Evolutionary conservation across 2,888 invertebrate genomes (phyloP).

Genomic region (Oeneis ivallda): DNA sequence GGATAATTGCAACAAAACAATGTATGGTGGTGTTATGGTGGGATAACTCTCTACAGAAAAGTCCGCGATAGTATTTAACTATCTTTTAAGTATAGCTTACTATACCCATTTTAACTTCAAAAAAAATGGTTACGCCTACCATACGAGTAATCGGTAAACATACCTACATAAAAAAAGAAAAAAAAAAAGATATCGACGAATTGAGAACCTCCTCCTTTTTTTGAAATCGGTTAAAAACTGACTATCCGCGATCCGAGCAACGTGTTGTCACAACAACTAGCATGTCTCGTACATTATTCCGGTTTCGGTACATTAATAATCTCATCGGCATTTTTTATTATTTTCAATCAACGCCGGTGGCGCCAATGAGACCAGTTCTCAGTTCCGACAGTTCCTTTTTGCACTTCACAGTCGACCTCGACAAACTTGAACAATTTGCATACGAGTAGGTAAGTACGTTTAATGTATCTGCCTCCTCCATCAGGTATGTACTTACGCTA

Average conservation of each 20-base stretch:
- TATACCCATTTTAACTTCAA: no score
- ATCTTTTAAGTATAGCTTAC: no score
- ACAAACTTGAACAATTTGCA: constrained; percentile 9
- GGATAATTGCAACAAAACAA: no score
- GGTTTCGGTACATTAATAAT: constrained; percentile 58
- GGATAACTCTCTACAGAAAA: no score
- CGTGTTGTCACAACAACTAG: constrained; percentile 58
- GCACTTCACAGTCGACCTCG: constrained; percentile 9
- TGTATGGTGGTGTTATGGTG: no score
- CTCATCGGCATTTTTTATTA: constrained; percentile 49
- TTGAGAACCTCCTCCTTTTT: no score
- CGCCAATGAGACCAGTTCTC: constrained; percentile 56
- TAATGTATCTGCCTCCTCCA: neutral
- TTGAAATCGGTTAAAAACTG: neutral
- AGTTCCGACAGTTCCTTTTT: constrained; percentile 32
- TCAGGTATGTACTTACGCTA: neutral
- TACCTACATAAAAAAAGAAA: no score
- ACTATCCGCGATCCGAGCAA: constrained; percentile 35
- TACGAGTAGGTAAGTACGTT: neutral
- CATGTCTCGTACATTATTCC: constrained; percentile 32
- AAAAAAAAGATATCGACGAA: no score
- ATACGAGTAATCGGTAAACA: no score
- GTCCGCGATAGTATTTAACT: no score
- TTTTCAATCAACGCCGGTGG: constrained; percentile 59
- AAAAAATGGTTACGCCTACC: no score